Evolutionary conservation across 2,888 invertebrate genomes (phyloP), one percentile per base, ranked within the genome.

Genomic region (Stenurella melanura): DNA sequence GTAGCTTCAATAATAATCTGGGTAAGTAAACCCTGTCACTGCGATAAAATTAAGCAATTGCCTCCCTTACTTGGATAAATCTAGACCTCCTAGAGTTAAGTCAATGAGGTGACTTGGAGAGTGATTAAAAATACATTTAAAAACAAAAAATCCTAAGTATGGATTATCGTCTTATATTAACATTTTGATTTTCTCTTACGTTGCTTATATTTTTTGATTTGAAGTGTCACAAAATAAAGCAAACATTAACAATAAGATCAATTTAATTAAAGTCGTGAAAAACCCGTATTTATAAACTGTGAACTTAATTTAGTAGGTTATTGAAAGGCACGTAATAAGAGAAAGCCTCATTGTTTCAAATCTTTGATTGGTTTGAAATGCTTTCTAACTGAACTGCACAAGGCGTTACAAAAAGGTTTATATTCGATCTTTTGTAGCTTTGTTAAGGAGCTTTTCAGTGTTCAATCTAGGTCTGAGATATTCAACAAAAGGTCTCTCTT

Each of bases 291-390:
- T 50, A n/a, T n/a, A 3, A n/a, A 50, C 50, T 50, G 50, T 2
- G 42, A 50, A n/a, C n/a, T n/a, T 50, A 50, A 50, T 50, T 50
- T n/a, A 50, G 50, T 50, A 6, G 50, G n/a, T n/a, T 50, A 42
- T 15, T 50, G 15, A 50, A 50, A 50, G 15, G 3, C 15, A n/a
- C 6, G 15, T 12, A n/a, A 50, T 50, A 50, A 50, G 50, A 50
- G n/a, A 50, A 50, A 50, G n/a, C n/a, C 6, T 50, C 58, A 58
- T 58, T 58, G 58, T 58, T 58, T 58, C 19, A 58, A 58, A 58
- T 58, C 58, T 58, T 21, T 58, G 19, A 58, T 58, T 58, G 58
- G 21, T 58, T 58, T 58, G 58, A 18, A 58, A 58, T 21, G 58
- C 58, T 58, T 19, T 21, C 21, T 19, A 19, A 58, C 58, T 21